phyloP scores from a whole-genome alignment of 2,888 invertebrate genomes.

The Slavum lentiscoides region DNA sequence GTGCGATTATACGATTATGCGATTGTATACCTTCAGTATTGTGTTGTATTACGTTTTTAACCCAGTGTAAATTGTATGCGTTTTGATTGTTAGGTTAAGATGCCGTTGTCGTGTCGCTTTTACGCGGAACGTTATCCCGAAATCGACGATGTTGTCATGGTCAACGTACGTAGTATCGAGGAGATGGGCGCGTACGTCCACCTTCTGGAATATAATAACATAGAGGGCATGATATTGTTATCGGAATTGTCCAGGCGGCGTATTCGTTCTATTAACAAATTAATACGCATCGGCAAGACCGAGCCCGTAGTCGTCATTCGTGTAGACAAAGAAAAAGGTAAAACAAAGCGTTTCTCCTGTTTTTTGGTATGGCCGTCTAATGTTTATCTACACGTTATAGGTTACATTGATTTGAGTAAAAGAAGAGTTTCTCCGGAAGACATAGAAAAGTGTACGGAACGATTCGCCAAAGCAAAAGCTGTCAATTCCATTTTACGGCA shows the following conservation, averaged over 20 bases:
- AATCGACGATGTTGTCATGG: conserved; percentile 99
- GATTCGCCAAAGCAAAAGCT: conserved; percentile 97
- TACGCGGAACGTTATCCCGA: conserved; percentile 97
- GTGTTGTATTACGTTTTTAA: neutral
- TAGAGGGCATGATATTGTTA: conserved; percentile 98
- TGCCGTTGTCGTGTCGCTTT: conserved; percentile 93
- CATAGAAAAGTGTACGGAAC: conserved; percentile 96
- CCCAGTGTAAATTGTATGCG: too few species aligned
- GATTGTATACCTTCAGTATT: neutral
- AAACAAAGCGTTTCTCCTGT: neutral
- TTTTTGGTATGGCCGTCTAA: neutral
- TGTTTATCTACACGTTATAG: conserved; percentile 61
- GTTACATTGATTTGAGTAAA: conserved; percentile 99
- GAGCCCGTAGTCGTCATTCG: conserved; percentile 99
- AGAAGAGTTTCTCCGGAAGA: conserved; percentile 97
- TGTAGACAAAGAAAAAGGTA: conserved; percentile 99
- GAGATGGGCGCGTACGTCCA: conserved; percentile 99
- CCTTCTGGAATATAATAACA: conserved; percentile 96
- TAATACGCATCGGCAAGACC: conserved; percentile 96
- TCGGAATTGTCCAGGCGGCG: conserved; percentile 97
- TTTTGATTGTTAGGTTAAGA: conserved; percentile 61
- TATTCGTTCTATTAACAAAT: conserved; percentile 98
- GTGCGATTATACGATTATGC: too few species aligned
- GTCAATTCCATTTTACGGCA: conserved; percentile 97
- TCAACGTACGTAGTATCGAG: conserved; percentile 95